Evolutionary conservation across 2,888 invertebrate genomes (phyloP).

Genomic region (Siphlonurus alternatus): DNA sequence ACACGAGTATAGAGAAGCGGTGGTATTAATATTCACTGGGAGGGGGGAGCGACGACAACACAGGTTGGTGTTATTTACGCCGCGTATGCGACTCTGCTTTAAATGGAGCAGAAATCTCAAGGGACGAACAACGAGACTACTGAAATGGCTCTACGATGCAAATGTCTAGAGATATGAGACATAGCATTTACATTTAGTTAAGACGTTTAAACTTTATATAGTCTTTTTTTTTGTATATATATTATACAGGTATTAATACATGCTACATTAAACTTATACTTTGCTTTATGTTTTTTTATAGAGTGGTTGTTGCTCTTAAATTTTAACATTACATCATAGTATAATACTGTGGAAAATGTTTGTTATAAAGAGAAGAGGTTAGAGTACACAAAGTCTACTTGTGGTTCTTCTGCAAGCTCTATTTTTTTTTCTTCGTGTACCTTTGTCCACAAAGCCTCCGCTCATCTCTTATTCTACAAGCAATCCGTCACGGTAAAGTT

Average conservation of each 20-base stretch:
- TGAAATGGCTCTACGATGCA: no score
- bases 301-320: not conserved
- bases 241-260: not conserved
- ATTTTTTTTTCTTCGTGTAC: not conserved
- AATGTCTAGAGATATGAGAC: not conserved
- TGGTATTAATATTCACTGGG: not conserved
- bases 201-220: not conserved
- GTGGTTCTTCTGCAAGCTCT: no score
- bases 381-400: no score
- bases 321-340: no score
- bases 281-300: not conserved
- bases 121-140: not conserved
- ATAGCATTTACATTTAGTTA: not conserved
- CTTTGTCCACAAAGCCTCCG: not conserved
- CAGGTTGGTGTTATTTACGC: conserved; percentile 3
- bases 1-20: no score
- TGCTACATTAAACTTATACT: not conserved
- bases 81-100: conserved; percentile 8
- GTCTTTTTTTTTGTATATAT: no score
- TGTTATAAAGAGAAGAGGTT: no score
- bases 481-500: not conserved
- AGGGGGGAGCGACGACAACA: conserved; percentile 10
- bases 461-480: not conserved
- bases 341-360: no score
- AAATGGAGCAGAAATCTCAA: not conserved